Base-by-base conservation (phyloP, 1,140 invertebrate species). In the Planococcus citri region DNA sequence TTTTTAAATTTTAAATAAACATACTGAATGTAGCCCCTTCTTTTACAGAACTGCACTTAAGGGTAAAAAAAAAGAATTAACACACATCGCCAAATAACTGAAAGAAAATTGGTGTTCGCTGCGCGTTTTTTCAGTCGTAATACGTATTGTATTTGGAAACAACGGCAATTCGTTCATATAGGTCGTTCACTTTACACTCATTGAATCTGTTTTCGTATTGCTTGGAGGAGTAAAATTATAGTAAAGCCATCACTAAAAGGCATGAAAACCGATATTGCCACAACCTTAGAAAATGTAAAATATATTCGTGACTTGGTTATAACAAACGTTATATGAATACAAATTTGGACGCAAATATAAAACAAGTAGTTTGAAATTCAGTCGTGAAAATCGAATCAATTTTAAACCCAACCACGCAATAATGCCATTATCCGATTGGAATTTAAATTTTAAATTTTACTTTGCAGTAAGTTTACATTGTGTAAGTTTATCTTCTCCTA, bases 331-430 rank as follows among this genome's bases (percentile, higher is more conserved):
- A 51, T 20, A 20, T 51, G 41, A 51, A 51, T 51, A 51, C 41
- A 51, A 51, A 51, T 17, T 51, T 51, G 12, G 12, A 51, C 10
- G 41, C 41, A 20, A 51, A 51, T 51, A 51, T 51, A 51, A 51
- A 51, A 51, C n/a, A 51, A 51, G 41, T 51, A 51, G 6, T 51
- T 51, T 51, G 41, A 51, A 51, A 51, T 51, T 51, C 41, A 51
- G 41, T 51, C 41, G 41, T 51, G 41, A 51, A 51, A 51, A 51
- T 51, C 41, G 41, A 51, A 51, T 51, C 41, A 51, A 51, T 51
- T 51, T 51, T 51, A 51, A 51, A 51, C 41, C 41, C 41, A 51
- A 20, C 41, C 41, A 51, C 41, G 41, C 41, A 51, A 51, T 51
- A 51, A 51, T 17, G n/a, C 41, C 41, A 51, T 51, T 51, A 51